Evolutionary conservation across 1,140 invertebrate species (phyloP), one percentile per base, ranked within the genome.

Genomic region (Cepaea nemoralis): DNA sequence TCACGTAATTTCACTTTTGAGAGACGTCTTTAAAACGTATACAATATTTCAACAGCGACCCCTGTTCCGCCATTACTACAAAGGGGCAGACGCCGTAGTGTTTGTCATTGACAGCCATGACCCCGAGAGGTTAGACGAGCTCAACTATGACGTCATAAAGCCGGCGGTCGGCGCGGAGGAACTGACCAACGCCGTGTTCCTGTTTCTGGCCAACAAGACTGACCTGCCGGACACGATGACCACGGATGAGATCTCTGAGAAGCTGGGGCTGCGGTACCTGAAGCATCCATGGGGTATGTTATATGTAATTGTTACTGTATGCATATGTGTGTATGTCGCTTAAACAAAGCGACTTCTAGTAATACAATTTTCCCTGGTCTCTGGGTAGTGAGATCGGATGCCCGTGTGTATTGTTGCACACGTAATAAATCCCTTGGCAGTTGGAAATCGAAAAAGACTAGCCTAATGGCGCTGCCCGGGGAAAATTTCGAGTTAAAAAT

Each of bases 191-290:
- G 97, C 97, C 83, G 96, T 98, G 84, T 94, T 99, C 87, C 93
- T 99, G 86, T 97, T 99, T 92, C 98, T 99, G 93, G 98, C 98
- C 89, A 99, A 99, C 93, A 99, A 99, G 95, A 97, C 89, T 94
- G 98, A 99, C 94, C 94, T 99, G 91, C 97, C 97, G 86, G 97
- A 99, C 92, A 97, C 97, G 85, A 99, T 99, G 97, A 97, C 95
- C 90, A 96, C 97, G 84, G 96, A 97, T 75, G 98, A 99, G 93
- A 96, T 99, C 84, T 98, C 97, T 74, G 97, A 99, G 91, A 98
- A 97, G 94, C 93, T 99, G 89, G 97, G 97, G 71, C 94, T 99
- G 88, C 96, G 99, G 67, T 83, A 84, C 39, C 35, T 90, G 0
- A 88, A 88, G 82, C 87, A 89, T 40, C 82, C 80, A 10, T 90